Base-by-base conservation (phyloP, 2,888 invertebrate species). In the Hypercompe scribonia region DNA sequence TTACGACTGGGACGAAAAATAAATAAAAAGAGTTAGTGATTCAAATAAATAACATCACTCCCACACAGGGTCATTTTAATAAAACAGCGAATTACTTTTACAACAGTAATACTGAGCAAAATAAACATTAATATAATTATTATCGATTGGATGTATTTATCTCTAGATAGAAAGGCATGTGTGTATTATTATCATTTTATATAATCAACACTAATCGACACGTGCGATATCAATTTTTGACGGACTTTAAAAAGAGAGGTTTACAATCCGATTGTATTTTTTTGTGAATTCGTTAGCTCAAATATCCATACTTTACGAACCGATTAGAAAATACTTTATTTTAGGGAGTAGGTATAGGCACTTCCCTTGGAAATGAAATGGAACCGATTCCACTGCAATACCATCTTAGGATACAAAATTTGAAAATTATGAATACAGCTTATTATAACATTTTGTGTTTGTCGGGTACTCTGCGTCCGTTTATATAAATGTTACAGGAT, bases 11-110 rank as follows among this genome's bases (percentile, higher is more conserved):
- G 39, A 33, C 39, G 31, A 69, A 70, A 50, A 46, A 64, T 70
- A 64, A 54, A 54, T 70, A 61, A 72, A 68, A 72, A 72, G 61
- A 46, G 46, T 46, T 64, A 70, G 31, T 70, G 34, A 64, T 34
- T 70, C 46, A 46, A 28, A 46, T 33, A 64, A 50, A 65, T 50
- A 58, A 66, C 42, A 46, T 24, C 61, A 54, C 61, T 68, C 42
- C 28, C 31, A 54, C 54, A 58, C 54, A 58, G 58, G 46, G 67
- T 34, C 50, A 34, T 50, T 50, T 50, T 50, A 50, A 50, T 67
- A 67, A 67, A 33, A 67, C 46, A 0, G 67, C 28, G n/a, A 24
- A 54, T n/a, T 54, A n/a, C 54, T 54, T n/a, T 54, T 54, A 54
- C 13, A 11, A 28, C 28, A 54, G 13, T 28, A 11, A 28, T 33